A percentile compares a stretch with the other conserved stretches of the same genome.
These are phyloP conservation scores for Aethina tumida DNA, from an alignment of 1,140 invertebrate genomes.

Conservation along the genomic window DNA sequence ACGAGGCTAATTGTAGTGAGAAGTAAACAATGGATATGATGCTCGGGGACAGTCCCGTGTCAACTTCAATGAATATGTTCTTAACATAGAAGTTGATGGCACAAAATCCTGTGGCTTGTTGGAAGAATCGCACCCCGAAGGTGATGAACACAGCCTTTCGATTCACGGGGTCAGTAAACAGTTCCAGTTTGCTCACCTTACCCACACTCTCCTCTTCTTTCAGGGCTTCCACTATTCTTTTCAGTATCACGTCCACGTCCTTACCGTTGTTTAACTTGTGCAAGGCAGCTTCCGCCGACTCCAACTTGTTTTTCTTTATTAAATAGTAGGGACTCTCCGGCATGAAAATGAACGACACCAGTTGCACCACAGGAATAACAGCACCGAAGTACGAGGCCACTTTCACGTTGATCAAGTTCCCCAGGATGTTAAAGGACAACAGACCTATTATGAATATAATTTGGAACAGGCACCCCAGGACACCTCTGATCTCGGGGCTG, in stretches of 20 bases:
- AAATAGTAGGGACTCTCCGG: conserved; percentile 18
- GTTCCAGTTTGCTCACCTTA: background rate
- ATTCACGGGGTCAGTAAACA: conserved; percentile 3
- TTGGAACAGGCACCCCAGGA: conserved; percentile 16
- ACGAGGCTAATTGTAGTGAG: background rate
- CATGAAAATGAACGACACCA: conserved; percentile 13
- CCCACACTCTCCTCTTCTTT: conserved; percentile 26
- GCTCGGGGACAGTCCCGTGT: background rate
- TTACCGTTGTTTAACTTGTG: conserved; percentile 47
- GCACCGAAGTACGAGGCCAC: conserved; percentile 18
- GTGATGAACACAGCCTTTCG: background rate
- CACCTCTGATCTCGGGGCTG: conserved; percentile 20
- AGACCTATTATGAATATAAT: conserved; percentile 23
- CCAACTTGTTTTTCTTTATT: conserved; percentile 24
- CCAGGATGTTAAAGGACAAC: conserved; percentile 19
- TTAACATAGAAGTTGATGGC: conserved; percentile 61
- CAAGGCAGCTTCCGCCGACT: conserved; percentile 44
- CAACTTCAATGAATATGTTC: conserved; percentile 1
- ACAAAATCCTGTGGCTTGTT: conserved; percentile 74
- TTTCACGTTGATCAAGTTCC: conserved; percentile 11
- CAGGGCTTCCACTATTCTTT: conserved; percentile 46
- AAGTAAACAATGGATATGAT: conserved; percentile 1
- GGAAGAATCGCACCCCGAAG: conserved; percentile 65
- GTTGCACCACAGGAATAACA: conserved; percentile 8
- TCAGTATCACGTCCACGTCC: conserved; percentile 48